A percentile compares a stretch with the other conserved stretches of the same genome.
These are phyloP conservation scores for Aplysia californica DNA, from an alignment of 1,140 invertebrate genomes.

Conservation along the genomic window DNA sequence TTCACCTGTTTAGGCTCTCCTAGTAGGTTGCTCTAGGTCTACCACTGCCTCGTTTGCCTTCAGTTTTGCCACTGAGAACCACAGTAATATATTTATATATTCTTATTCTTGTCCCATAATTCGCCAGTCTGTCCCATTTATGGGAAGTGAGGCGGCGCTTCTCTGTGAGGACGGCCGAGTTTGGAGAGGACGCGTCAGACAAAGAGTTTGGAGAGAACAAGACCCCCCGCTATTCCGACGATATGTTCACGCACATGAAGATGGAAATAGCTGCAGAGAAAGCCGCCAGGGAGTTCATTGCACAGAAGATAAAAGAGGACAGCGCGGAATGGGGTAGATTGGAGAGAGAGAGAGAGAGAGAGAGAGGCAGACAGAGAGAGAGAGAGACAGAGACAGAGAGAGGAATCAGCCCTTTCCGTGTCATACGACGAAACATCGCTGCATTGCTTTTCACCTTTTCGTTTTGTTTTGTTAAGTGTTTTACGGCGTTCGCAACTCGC, in stretches of 20 bases:
- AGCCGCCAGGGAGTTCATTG: neutral
- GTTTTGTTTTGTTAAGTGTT: neutral
- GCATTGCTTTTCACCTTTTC: neutral
- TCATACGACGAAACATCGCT: neutral
- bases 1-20: too few species aligned
- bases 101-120: too few species aligned
- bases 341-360: neutral
- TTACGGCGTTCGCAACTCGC: too few species aligned
- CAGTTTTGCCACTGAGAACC: too few species aligned
- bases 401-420: neutral
- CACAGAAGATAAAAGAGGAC: neutral
- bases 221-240: neutral
- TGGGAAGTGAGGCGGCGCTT: too few species aligned
- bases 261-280: neutral
- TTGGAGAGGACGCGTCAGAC: neutral
- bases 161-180: too few species aligned
- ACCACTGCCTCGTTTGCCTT: too few species aligned
- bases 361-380: neutral
- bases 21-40: too few species aligned
- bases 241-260: neutral
- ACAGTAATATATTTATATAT: too few species aligned
- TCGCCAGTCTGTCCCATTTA: too few species aligned
- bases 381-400: neutral
- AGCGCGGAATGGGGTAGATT: conserved; percentile 17
- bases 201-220: neutral